Conservation (phyloP, 2,888 invertebrate species). For the Epirrhoe alternata region DNA sequence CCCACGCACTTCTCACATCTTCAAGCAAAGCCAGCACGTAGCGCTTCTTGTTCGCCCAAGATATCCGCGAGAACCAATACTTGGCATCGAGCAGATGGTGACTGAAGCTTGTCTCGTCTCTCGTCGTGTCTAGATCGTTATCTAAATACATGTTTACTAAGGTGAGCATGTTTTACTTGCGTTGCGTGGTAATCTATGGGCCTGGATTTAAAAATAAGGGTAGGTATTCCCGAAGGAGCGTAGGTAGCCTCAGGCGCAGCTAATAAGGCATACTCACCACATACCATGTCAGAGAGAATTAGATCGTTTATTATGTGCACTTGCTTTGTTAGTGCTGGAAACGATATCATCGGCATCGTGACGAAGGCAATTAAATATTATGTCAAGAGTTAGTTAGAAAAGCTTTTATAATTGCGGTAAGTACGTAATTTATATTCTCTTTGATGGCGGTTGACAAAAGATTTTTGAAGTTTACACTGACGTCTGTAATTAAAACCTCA, state of each 20-base stretch:
- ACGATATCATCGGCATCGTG: slow-evolving; percentile 48
- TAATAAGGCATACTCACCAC: slow-evolving; percentile 49
- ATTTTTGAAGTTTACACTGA: too few species aligned
- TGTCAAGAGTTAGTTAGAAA: too few species aligned
- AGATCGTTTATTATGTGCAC: slow-evolving; percentile 69
- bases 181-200: too few species aligned
- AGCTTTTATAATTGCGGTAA: too few species aligned
- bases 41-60: slow-evolving; percentile 68
- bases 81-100: slow-evolving; percentile 65
- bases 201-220: too few species aligned
- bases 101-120: slow-evolving; percentile 56
- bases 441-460: too few species aligned
- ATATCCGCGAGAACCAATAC: slow-evolving; percentile 69
- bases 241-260: too few species aligned
- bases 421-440: too few species aligned
- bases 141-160: slow-evolving; percentile 39
- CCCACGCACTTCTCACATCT: slow-evolving; percentile 65
- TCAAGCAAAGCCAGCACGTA: slow-evolving; percentile 64
- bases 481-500: too few species aligned
- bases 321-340: slow-evolving; percentile 66
- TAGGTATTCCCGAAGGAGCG: too few species aligned
- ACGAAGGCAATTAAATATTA: too few species aligned
- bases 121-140: slow-evolving; percentile 41
- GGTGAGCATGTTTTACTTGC: too few species aligned
- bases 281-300: slow-evolving; percentile 68